Percentiles rank a stretch among this genome's conserved stretches.
phyloP scores from a whole-genome alignment of 2,797 vertebrate genomes.

The Gila robusta region DNA sequence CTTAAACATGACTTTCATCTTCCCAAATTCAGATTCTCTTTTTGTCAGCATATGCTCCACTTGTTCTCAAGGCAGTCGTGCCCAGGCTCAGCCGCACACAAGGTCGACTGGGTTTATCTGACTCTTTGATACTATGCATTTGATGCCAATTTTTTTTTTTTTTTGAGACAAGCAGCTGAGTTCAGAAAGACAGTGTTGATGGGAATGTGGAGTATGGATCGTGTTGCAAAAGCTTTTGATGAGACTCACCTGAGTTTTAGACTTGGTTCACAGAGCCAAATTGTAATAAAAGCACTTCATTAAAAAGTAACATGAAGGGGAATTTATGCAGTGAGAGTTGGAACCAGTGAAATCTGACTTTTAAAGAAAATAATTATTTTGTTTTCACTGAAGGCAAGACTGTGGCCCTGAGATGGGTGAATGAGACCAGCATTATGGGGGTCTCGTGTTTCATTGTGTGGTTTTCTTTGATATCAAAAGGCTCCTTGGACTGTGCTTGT shows the following conservation, averaged over 20 bases:
- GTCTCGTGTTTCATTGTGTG: slow-evolving; percentile 40
- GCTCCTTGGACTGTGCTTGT: slow-evolving; percentile 4
- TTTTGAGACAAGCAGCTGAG: slow-evolving; percentile 5
- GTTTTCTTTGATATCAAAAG: slow-evolving; percentile 44
- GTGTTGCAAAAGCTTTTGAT: slow-evolving; percentile 27
- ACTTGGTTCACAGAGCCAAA: slow-evolving; percentile 21
- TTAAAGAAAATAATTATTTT: background rate
- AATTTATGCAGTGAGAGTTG: slow-evolving; percentile 3
- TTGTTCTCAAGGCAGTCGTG: slow-evolving; percentile 26
- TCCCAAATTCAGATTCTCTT: slow-evolving; percentile 41
- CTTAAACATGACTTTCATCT: slow-evolving; percentile 62
- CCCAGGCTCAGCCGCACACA: slow-evolving; percentile 24
- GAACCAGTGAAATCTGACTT: slow-evolving; percentile 1
- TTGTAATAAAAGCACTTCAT: slow-evolving; percentile 14
- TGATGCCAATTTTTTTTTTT: slow-evolving; percentile 29
- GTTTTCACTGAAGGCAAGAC: slow-evolving; percentile 6
- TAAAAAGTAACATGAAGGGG: slow-evolving; percentile 12
- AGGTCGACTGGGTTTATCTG: slow-evolving; percentile 33
- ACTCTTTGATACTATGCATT: slow-evolving; percentile 25
- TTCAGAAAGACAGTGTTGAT: slow-evolving; percentile 7
- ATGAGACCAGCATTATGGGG: slow-evolving; percentile 5
- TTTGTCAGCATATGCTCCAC: slow-evolving; percentile 40
- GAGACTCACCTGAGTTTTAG: slow-evolving; percentile 18
- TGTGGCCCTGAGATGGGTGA: slow-evolving; percentile 13
- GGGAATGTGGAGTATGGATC: slow-evolving; percentile 22